Conservation (phyloP, 92 coral and sea anemone genomes). For the Meandrina meandrites region DNA sequence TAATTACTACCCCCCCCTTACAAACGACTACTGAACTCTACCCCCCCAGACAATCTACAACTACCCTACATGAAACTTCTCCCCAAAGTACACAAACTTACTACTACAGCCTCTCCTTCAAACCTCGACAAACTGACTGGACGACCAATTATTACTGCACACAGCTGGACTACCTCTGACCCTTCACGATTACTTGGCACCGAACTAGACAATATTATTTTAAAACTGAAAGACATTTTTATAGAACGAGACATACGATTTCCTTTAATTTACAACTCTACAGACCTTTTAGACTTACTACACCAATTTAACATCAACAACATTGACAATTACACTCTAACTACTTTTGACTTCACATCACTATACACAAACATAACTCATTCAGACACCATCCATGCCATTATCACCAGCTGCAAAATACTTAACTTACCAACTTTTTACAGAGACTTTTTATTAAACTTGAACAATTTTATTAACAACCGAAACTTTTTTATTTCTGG, state of each 20-base stretch:
- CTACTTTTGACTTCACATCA: no score
- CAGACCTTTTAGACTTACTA: no score
- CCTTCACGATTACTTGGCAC: conserved; percentile 34
- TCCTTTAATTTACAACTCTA: conserved; percentile 9
- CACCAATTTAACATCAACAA: no score
- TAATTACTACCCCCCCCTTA: background rate
- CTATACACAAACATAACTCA: no score
- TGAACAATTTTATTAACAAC: no score
- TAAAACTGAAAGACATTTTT: conserved; percentile 37
- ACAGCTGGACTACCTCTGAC: conserved; percentile 56
- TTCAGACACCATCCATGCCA: no score
- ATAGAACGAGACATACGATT: conserved; percentile 11
- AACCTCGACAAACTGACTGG: conserved; percentile 28
- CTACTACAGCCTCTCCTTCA: background rate
- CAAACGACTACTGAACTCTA: background rate
- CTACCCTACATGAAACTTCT: conserved; percentile 21
- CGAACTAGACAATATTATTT: conserved; percentile 45
- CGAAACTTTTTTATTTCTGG: no score
- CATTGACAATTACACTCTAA: no score
- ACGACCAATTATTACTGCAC: conserved; percentile 43
- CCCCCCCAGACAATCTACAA: background rate
- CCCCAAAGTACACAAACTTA: background rate
- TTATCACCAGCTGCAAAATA: no score
- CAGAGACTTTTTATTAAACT: no score
- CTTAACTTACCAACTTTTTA: no score